Evolutionary conservation across 2,797 vertebrate genomes (phyloP).

Genomic region (Lacerta agilis): DNA sequence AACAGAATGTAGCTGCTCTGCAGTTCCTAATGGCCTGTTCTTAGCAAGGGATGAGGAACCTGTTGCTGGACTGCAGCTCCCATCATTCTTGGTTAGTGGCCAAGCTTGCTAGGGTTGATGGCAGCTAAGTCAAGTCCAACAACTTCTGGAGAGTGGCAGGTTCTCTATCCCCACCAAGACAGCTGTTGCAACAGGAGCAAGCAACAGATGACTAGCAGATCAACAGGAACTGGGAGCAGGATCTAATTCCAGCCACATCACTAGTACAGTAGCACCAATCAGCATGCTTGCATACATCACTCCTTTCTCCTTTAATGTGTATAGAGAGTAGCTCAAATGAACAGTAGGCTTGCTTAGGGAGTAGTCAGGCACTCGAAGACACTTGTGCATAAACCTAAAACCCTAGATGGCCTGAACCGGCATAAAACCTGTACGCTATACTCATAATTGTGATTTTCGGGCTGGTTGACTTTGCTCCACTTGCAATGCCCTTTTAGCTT

Average conservation of each 20-base stretch:
- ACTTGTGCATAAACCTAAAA: neutral
- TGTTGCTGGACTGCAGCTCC: too few species aligned
- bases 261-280: neutral
- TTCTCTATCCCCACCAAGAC: too few species aligned
- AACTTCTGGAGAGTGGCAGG: too few species aligned
- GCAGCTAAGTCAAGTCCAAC: neutral
- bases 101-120: too few species aligned
- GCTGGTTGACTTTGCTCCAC: neutral
- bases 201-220: too few species aligned
- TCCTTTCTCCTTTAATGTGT: neutral
- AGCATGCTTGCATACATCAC: neutral
- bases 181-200: too few species aligned
- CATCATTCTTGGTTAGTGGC: too few species aligned
- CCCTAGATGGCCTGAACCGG: neutral
- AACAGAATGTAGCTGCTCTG: slow-evolving; percentile 36
- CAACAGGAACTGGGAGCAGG: neutral
- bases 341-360: neutral
- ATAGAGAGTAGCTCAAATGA: neutral
- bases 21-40: slow-evolving; percentile 25
- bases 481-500: neutral
- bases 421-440: neutral
- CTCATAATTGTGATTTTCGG: neutral
- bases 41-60: neutral
- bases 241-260: neutral
- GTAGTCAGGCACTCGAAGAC: neutral